Evolutionary conservation across 2,888 invertebrate species (phyloP).

Genomic region (Oligia strigilis): DNA sequence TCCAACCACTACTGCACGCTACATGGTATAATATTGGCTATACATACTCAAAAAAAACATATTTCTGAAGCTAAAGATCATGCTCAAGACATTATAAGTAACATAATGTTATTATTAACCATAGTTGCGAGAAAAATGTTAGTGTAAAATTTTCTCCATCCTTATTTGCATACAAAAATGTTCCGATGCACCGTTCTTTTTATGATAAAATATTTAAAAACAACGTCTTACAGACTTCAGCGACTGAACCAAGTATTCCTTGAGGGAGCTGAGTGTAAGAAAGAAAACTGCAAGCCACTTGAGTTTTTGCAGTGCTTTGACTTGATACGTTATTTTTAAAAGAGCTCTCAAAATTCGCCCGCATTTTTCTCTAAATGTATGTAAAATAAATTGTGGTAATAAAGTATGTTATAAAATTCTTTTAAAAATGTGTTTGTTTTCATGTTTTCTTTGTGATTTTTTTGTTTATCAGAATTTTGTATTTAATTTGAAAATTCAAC

Average conservation of each 20-base stretch:
- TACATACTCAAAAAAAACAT: not conserved
- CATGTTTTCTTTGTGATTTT: not conserved
- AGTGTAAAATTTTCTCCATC: conserved; percentile 38
- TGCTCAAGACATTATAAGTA: not conserved
- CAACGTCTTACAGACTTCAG: conserved; percentile 64
- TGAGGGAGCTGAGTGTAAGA: conserved; percentile 69
- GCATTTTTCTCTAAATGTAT: conserved; percentile 56
- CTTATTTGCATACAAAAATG: conserved; percentile 53
- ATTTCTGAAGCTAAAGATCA: not conserved
- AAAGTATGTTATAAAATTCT: conserved; percentile 1
- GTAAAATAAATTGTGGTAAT: conserved; percentile 41
- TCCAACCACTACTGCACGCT: not conserved
- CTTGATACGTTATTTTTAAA: conserved; percentile 73
- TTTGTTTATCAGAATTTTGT: not conserved
- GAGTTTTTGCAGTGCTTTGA: conserved; percentile 73
- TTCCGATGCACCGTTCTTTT: conserved; percentile 57
- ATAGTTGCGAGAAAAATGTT: conserved; percentile 33
- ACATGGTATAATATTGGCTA: too few species aligned
- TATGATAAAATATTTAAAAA: conserved; percentile 76
- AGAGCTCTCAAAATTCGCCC: conserved; percentile 63
- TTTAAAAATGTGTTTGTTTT: conserved; percentile 6
- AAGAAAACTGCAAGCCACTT: conserved; percentile 76
- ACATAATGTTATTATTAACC: conserved; percentile 12
- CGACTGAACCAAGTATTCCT: conserved; percentile 69
- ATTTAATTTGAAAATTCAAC: not conserved